A percentile compares a stretch with the other conserved stretches of the same genome.
These are phyloP conservation scores for Syngnathus scovelli DNA, from an alignment of 2,113 vertebrate genomes.

Conservation along the genomic window DNA sequence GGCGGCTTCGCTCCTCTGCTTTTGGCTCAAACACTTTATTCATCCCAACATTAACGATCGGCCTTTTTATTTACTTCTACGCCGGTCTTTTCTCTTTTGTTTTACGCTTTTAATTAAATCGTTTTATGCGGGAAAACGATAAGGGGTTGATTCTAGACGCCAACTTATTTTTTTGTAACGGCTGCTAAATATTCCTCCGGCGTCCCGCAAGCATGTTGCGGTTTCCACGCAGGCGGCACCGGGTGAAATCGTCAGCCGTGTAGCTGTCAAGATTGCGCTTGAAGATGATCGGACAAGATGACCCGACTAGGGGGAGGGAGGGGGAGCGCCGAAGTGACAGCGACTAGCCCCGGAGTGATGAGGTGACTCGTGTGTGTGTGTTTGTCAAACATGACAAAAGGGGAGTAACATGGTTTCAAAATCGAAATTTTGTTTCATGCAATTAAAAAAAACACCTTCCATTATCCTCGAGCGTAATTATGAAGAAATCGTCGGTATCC, in stretches of 20 bases:
- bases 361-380: slow-evolving; percentile 25
- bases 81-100: not conserved
- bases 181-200: slow-evolving; percentile 17
- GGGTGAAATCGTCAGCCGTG: not conserved
- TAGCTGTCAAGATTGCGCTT: slow-evolving; percentile 31
- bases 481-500: slow-evolving; percentile 29
- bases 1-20: not conserved
- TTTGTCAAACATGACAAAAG: slow-evolving; percentile 46
- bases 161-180: not conserved
- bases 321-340: slow-evolving; percentile 5
- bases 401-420: not conserved
- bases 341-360: slow-evolving; percentile 12
- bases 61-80: not conserved
- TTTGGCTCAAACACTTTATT: not conserved
- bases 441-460: slow-evolving; percentile 20
- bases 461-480: slow-evolving; percentile 20
- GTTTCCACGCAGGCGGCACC: not conserved
- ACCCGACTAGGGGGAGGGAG: slow-evolving; percentile 18
- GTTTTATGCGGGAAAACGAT: slow-evolving; percentile 4
- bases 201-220: slow-evolving; percentile 6
- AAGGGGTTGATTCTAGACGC: not conserved
- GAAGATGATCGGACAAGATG: slow-evolving; percentile 36
- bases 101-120: slow-evolving; percentile 3
- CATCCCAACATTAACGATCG: not conserved
- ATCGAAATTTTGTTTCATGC: not conserved